Base-by-base conservation (phyloP, 2,797 vertebrate species). In the Channa striata region DNA sequence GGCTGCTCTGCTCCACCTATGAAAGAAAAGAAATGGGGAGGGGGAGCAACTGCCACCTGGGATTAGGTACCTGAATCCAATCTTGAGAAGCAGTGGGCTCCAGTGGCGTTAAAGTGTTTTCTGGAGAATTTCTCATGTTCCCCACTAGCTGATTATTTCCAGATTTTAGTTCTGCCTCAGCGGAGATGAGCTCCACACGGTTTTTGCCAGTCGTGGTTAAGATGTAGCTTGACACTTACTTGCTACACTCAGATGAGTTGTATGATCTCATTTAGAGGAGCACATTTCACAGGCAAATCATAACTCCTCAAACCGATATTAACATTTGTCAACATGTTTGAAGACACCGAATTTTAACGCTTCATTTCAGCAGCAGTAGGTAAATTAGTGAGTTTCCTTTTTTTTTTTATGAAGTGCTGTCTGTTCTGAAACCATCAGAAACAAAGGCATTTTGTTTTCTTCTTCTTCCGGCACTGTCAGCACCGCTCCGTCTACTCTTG, bases 21-120 rank as follows among this genome's bases (percentile, higher is more conserved):
- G 86, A 92, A 90, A 90, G 92, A 75, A 93, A 94, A 91, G 90
- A 74, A 87, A 91, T 74, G 62, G 85, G 85, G 85, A 89, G 83
- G 88, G 87, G 85, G 83, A 90, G 84, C 82, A 94, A 93, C 94
- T 96, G 95, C 95, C 95, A 93, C 92, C 87, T 95, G 94, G 95
- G 96, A 97, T 97, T 97, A 97, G 94, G 94, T 97, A 96, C 95
- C 96, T 96, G 96, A 96, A 96, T 97, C 93, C 94, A 96, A 97
- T 96, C 95, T 95, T 93, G 93, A 95, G 94, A 92, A 95, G 95
- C 91, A 92, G 93, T 93, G 94, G 94, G 94, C 94, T 98, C 96
- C 96, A 97, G 96, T 96, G 95, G 96, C 23, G 95, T 94, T 96
- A 95, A 97, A 97, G 95, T 96, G 95, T 95, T 96, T 97, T 95